Percentiles rank a stretch among this genome's conserved stretches.
Conservation (phyloP, 2,888 invertebrate genomes). For the Leptarthrus brevirostris region DNA sequence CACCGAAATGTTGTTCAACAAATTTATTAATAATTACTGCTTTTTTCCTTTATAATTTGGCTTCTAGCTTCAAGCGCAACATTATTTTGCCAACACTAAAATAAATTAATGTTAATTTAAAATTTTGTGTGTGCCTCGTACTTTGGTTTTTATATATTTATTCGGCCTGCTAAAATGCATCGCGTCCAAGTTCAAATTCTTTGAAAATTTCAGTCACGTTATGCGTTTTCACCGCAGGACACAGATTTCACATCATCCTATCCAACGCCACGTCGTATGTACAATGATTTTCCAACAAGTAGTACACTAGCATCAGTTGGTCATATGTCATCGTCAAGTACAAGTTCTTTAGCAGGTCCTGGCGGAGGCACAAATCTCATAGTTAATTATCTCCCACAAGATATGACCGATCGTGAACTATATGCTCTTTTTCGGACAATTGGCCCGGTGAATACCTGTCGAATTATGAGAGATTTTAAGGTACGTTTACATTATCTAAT, state of each 20-base stretch:
- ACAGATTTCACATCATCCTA: conserved; percentile 67
- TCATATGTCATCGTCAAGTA: conserved; percentile 62
- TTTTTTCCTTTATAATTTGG: too few species aligned
- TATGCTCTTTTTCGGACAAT: conserved; percentile 89
- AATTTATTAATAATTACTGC: too few species aligned
- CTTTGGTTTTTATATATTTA: neutral
- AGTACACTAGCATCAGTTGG: conserved; percentile 62
- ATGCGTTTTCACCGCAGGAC: conserved; percentile 69
- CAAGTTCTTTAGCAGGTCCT: conserved; percentile 61
- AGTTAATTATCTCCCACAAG: conserved; percentile 95
- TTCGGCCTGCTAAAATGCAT: conserved; percentile 25
- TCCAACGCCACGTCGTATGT: conserved; percentile 66
- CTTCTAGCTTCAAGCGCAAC: too few species aligned
- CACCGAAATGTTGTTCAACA: too few species aligned
- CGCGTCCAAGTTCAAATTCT: conserved; percentile 63
- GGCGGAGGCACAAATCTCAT: conserved; percentile 81
- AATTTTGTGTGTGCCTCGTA: conserved; percentile 15
- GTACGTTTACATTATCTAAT: too few species aligned
- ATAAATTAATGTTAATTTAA: neutral
- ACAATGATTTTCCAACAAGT: conserved; percentile 64
- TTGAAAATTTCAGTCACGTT: conserved; percentile 68
- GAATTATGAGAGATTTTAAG: conserved; percentile 92
- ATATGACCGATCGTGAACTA: conserved; percentile 90
- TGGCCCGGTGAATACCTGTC: conserved; percentile 89
- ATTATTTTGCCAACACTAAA: too few species aligned